These are phyloP conservation scores for Balaeniceps rex DNA, from an alignment of 2,113 vertebrate genomes.

Conservation along the genomic window DNA sequence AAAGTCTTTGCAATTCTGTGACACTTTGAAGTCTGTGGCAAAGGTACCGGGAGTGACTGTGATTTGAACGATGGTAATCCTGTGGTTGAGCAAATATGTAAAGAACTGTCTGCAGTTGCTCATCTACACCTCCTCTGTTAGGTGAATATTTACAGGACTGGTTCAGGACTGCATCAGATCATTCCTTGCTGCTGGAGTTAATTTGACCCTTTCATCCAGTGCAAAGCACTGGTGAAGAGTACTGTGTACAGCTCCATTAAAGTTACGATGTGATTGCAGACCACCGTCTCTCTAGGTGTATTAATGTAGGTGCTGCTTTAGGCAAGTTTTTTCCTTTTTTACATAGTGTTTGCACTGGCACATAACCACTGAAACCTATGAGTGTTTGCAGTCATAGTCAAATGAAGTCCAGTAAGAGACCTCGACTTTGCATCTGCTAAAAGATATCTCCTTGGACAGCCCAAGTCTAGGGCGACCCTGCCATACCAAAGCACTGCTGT, in stretches of 20 bases:
- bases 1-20: background rate
- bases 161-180: background rate
- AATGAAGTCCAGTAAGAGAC: background rate
- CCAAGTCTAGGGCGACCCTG: background rate
- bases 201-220: background rate
- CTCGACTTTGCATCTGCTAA: background rate
- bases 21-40: background rate
- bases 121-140: background rate
- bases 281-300: background rate
- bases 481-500: background rate
- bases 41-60: background rate
- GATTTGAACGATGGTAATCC: background rate
- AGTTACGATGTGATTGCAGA: background rate
- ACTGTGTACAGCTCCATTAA: background rate
- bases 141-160: background rate
- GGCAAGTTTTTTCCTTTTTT: background rate
- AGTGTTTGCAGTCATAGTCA: background rate
- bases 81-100: background rate
- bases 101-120: background rate
- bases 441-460: background rate
- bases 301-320: background rate
- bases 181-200: background rate
- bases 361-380: fast-evolving
- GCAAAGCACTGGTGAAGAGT: background rate
- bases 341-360: background rate